A percentile compares a stretch with the other conserved stretches of the same genome.
These are phyloP conservation scores for Oophaga pumilio DNA, from an alignment of 2,113 vertebrate genomes.

Conservation along the genomic window DNA sequence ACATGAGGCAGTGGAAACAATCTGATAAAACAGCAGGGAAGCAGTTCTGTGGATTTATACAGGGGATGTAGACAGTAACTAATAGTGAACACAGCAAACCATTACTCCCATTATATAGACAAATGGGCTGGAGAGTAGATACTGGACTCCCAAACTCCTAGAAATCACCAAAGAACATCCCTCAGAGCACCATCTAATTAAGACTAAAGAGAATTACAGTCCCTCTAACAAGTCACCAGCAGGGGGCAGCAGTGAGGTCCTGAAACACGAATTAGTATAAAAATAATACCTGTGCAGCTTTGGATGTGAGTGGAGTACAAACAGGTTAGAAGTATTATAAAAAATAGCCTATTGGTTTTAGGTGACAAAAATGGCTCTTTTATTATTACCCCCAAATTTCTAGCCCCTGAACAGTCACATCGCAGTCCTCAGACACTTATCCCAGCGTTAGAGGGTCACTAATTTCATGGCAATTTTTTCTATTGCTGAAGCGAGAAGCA, in stretches of 20 bases:
- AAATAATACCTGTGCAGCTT: neutral
- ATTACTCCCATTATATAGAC: neutral
- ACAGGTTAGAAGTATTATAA: too few relatives aligned
- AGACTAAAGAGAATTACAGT: too few relatives aligned
- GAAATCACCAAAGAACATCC: too few relatives aligned
- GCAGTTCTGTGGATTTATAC: neutral
- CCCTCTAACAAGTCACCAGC: neutral
- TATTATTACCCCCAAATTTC: neutral
- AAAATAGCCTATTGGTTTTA: too few relatives aligned
- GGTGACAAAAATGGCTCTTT: too few relatives aligned
- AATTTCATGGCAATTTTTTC: slow-evolving; percentile 6
- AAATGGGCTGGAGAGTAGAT: too few relatives aligned
- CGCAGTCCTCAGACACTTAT: neutral
- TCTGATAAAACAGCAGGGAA: neutral
- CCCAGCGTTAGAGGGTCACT: neutral
- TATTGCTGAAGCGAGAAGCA: neutral
- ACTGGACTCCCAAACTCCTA: too few relatives aligned
- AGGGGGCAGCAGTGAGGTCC: neutral
- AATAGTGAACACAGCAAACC: neutral
- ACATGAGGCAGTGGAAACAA: neutral
- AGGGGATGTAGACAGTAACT: neutral
- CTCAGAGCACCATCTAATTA: too few relatives aligned
- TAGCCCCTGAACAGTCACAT: neutral
- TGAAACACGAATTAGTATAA: neutral
- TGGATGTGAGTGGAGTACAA: neutral